Percentiles rank a stretch among this genome's conserved stretches.
These are phyloP conservation scores for Symphodus melops DNA, from an alignment of 2,113 vertebrate species.

Conservation along the genomic window DNA sequence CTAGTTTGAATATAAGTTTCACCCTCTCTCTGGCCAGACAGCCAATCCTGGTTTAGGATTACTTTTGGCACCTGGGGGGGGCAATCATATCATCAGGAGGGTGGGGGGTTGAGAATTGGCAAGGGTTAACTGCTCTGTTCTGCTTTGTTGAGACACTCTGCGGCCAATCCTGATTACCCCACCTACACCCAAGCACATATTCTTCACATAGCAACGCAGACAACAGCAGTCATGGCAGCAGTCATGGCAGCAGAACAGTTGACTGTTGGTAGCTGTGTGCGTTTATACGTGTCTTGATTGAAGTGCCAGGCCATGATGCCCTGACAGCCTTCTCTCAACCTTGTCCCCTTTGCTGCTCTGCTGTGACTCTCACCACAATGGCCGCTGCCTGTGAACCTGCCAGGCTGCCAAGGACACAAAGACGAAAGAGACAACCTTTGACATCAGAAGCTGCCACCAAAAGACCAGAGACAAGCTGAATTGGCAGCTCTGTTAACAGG, in stretches of 20 bases:
- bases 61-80: not conserved
- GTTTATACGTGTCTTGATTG: constrained; percentile 40
- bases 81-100: not conserved
- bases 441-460: constrained; percentile 77
- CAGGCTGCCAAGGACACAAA: constrained; percentile 81
- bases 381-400: constrained; percentile 76
- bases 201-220: constrained; percentile 63
- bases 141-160: constrained; percentile 40
- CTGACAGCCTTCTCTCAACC: constrained; percentile 78
- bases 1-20: no score
- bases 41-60: not conserved
- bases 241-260: constrained; percentile 43
- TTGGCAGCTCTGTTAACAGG: constrained; percentile 79
- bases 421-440: constrained; percentile 76
- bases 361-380: constrained; percentile 76
- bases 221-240: constrained; percentile 59
- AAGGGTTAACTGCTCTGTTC: constrained; percentile 43
- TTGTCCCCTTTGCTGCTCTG: constrained; percentile 75
- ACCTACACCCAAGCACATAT: constrained; percentile 29
- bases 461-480: constrained; percentile 77
- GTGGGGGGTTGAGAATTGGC: not conserved
- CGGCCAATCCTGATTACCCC: constrained; percentile 48
- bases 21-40: not conserved
- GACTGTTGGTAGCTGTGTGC: constrained; percentile 51
- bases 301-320: constrained; percentile 62